Percentiles rank a stretch among this genome's conserved stretches.
These are phyloP conservation scores for Antidorcas marsupialis DNA, from an alignment of 2,113 vertebrate species.

Conservation along the genomic window DNA sequence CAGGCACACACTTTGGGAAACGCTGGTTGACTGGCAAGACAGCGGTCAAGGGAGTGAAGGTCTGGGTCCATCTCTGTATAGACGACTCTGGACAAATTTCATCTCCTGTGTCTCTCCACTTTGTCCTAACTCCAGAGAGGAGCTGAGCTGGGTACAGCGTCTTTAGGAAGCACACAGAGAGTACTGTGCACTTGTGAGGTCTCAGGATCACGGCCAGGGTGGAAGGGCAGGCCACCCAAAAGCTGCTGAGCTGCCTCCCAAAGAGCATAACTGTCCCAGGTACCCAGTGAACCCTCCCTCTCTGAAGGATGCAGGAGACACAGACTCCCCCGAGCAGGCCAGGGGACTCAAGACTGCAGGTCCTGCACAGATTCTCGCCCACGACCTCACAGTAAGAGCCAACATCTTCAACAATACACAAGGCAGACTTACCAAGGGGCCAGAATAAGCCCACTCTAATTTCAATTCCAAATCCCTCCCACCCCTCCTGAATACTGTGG, in stretches of 20 bases:
- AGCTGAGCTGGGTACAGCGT: not conserved
- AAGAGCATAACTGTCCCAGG: not conserved
- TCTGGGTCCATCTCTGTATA: not conserved
- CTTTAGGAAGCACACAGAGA: not conserved
- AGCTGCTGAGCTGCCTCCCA: not conserved
- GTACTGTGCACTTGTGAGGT: not conserved
- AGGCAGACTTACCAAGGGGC: not conserved
- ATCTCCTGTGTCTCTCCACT: not conserved
- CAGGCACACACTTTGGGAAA: not conserved
- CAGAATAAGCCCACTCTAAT: not conserved
- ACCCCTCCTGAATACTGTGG: not conserved
- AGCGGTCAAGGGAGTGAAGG: not conserved
- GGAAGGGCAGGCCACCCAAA: not conserved
- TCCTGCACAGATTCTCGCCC: not conserved
- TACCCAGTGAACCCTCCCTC: not conserved
- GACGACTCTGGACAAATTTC: not conserved
- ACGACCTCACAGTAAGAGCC: not conserved
- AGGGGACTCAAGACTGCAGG: not conserved
- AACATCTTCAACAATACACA: not conserved
- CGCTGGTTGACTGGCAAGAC: not conserved
- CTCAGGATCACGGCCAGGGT: not conserved
- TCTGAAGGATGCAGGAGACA: not conserved
- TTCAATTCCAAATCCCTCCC: not conserved
- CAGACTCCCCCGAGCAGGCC: not conserved
- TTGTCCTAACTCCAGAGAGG: not conserved